Base-by-base conservation (phyloP, 2,797 vertebrate species). In the Sebastes matsubarae region DNA sequence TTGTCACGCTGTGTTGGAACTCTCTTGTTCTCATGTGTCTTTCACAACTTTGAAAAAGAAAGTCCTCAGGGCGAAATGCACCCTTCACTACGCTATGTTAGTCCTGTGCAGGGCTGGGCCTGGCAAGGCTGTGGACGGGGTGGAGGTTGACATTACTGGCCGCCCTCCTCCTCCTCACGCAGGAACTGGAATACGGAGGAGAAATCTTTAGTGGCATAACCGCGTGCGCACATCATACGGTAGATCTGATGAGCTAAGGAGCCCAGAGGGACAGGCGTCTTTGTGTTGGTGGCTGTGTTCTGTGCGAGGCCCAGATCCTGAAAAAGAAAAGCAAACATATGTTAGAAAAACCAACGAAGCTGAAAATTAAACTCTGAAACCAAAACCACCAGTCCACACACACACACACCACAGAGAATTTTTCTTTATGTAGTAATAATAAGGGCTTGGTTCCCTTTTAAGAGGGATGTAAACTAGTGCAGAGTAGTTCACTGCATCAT, bases 161-260 rank as follows among this genome's bases (percentile, higher is more conserved):
- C 89, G 86, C 93, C 89, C 46, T 68, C 98, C 94, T 68, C 98
- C 94, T 98, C 96, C 88, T 89, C 98, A 32, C 98, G 97, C 83
- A 99, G 96, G 94, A 99, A 99, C 94, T 98, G 98, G 95, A 99
- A 99, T 75, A 99, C 97, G 0, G 98, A 96, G 34, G 98, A 99
- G 96, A 99, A 99, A 95, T 99, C 98, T 95, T 99, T 99, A 93
- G 88, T 93, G 85, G 97, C 95, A 75, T 99, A 99, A 90, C 99
- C 98, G 52, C 98, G 98, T 24, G 97, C 97, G 87, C 97, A 99
- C 98, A 99, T 99, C 95, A 98, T 96, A 83, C 99, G 96, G 93
- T 98, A 99, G 80, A 99, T 95, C 95, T 99, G 98, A 92, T 99
- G 98, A 66, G 98, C 96, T 46, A 99, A 85, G 57, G 98, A 98